These are phyloP conservation scores for Hesperia comma DNA, from an alignment of 2,888 invertebrate genomes.

Conservation along the genomic window DNA sequence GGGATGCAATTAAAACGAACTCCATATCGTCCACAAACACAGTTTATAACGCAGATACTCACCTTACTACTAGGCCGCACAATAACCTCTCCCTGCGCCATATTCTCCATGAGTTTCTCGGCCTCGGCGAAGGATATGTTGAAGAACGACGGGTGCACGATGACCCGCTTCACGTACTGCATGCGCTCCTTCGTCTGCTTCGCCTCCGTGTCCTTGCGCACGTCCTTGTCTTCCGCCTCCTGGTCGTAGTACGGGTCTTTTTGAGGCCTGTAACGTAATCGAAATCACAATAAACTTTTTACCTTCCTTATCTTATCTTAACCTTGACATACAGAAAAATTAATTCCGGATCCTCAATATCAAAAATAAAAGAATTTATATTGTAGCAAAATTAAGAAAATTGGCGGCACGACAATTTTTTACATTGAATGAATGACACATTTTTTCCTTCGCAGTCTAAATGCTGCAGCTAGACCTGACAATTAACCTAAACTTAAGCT, in stretches of 20 bases:
- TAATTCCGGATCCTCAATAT: too few relatives aligned
- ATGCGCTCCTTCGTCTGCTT: constrained; percentile 92
- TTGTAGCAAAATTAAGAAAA: too few relatives aligned
- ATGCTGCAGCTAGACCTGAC: too few relatives aligned
- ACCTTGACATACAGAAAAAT: too few relatives aligned
- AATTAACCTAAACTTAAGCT: neutral
- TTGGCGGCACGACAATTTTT: too few relatives aligned
- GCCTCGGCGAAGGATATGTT: constrained; percentile 97
- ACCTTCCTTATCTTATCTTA: too few relatives aligned
- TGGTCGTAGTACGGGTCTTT: constrained; percentile 96
- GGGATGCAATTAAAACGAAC: too few relatives aligned
- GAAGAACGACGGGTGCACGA: constrained; percentile 98
- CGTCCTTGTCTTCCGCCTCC: constrained; percentile 91
- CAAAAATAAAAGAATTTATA: too few relatives aligned
- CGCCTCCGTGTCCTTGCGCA: constrained; percentile 89
- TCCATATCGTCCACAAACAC: too few relatives aligned
- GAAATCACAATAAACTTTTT: neutral
- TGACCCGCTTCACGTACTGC: constrained; percentile 97
- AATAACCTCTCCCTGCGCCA: constrained; percentile 98
- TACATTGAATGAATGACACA: too few relatives aligned
- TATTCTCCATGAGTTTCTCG: constrained; percentile 93
- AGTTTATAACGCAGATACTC: constrained; percentile 35
- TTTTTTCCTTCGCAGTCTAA: too few relatives aligned
- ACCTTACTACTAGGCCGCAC: constrained; percentile 98
- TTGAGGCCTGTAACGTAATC: constrained; percentile 84